Conservation (phyloP, 2,888 invertebrate species). For the Pyralis farinalis region DNA sequence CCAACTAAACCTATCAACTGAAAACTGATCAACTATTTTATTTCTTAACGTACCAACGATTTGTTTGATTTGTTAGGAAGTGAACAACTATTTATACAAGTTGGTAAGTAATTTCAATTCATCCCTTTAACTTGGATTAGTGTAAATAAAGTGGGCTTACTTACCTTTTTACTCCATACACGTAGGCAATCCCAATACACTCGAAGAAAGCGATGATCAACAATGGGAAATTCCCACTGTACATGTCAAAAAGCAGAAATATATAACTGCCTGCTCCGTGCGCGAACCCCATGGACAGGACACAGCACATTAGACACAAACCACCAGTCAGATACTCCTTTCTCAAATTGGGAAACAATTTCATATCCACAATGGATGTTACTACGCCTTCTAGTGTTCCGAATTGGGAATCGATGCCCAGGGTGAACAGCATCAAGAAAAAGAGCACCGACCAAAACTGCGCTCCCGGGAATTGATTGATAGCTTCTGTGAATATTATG, state of each 20-base stretch:
- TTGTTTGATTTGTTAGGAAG: no score
- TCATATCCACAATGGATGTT: constrained; percentile 97
- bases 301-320: constrained; percentile 90
- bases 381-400: constrained; percentile 97
- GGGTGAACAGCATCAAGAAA: constrained; percentile 97
- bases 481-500: constrained; percentile 98
- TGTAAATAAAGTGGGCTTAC: no score
- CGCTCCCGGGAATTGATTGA: constrained; percentile 97
- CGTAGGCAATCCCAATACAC: constrained; percentile 95
- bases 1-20: no score
- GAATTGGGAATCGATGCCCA: constrained; percentile 98
- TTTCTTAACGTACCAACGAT: no score
- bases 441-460: constrained; percentile 98
- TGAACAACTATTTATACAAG: no score
- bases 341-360: constrained; percentile 93
- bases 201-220: constrained; percentile 96
- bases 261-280: constrained; percentile 97
- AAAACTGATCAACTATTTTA: no score
- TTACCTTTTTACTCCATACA: constrained; percentile 94
- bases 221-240: constrained; percentile 95
- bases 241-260: constrained; percentile 96
- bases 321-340: constrained; percentile 93
- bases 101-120: no score
- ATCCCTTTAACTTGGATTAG: no score
- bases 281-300: constrained; percentile 94